These are phyloP conservation scores for Hirtodrosophila trivittata DNA, from an alignment of 2,888 invertebrate genomes.

Conservation along the genomic window DNA sequence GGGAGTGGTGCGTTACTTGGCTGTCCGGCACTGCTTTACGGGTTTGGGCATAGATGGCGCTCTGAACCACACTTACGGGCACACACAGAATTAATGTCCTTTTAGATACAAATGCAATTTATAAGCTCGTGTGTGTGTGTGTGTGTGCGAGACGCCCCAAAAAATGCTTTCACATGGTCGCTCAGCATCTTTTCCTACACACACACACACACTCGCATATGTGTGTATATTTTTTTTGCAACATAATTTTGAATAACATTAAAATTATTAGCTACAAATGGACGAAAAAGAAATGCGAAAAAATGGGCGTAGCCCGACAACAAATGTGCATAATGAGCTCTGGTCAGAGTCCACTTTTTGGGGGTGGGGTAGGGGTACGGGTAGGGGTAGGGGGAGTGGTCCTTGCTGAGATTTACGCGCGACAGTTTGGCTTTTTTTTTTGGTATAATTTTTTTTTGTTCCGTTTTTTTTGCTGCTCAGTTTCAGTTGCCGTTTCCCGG, in stretches of 20 bases:
- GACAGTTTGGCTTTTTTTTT: conserved; percentile 46
- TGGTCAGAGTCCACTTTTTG: conserved; percentile 45
- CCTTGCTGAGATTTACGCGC: conserved; percentile 70
- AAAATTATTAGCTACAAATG: conserved; percentile 81
- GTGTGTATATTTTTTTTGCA: conserved; percentile 49
- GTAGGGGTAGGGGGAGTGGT: not conserved
- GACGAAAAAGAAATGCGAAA: conserved; percentile 22
- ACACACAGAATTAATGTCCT: conserved; percentile 72
- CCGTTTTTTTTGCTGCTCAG: conserved; percentile 12
- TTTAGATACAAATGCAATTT: conserved; percentile 81
- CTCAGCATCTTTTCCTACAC: conserved; percentile 27
- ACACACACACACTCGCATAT: not conserved
- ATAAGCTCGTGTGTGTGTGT: conserved; percentile 48
- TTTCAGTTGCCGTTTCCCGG: conserved; percentile 23
- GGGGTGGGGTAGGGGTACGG: not conserved
- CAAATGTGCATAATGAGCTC: conserved; percentile 82
- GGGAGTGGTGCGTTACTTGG: conserved; percentile 7
- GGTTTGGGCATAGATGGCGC: conserved; percentile 35
- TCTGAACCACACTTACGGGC: conserved; percentile 46
- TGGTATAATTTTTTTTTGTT: conserved; percentile 29
- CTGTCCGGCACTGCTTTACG: conserved; percentile 37
- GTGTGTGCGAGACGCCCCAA: conserved; percentile 31
- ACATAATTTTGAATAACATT: conserved; percentile 80
- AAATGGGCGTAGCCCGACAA: conserved; percentile 69
- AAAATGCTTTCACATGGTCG: conserved; percentile 63